A percentile compares a stretch with the other conserved stretches of the same genome.
phyloP scores from a whole-genome alignment of 2,888 invertebrate genomes.

The Allacma fusca region DNA sequence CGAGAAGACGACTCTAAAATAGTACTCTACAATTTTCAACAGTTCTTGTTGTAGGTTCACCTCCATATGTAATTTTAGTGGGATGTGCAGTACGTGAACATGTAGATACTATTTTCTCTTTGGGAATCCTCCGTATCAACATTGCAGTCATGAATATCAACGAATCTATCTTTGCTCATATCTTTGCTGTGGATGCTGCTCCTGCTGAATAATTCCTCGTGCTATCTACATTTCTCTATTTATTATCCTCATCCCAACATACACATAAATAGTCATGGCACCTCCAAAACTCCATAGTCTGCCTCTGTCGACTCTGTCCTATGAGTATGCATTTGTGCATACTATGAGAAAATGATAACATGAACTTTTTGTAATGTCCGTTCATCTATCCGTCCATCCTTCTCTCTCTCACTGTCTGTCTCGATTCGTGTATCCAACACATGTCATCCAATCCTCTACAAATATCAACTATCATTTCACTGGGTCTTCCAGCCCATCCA shows the following conservation, averaged over 20 bases:
- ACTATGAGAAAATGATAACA: constrained; percentile 31
- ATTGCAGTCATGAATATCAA: constrained; percentile 36
- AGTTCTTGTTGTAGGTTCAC: not conserved
- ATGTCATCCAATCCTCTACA: constrained; percentile 42
- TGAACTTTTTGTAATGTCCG: constrained; percentile 35
- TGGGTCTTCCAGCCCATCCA: constrained; percentile 34
- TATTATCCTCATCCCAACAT: constrained; percentile 23
- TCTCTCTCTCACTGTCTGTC: constrained; percentile 37
- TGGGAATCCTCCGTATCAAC: constrained; percentile 19
- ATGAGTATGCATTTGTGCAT: not conserved
- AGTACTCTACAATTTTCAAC: not conserved
- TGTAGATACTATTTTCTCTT: not conserved
- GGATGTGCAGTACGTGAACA: not conserved
- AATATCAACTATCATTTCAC: constrained; percentile 40
- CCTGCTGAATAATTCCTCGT: not conserved
- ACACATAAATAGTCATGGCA: constrained; percentile 12
- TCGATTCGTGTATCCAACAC: constrained; percentile 44
- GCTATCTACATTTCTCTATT: not conserved
- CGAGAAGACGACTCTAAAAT: not conserved
- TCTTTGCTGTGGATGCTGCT: not conserved
- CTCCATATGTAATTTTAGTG: not conserved
- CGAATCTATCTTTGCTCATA: constrained; percentile 19
- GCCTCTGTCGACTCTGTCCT: no score
- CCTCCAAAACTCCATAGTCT: constrained; percentile 3
- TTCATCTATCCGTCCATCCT: constrained; percentile 33